These are phyloP conservation scores for Triplophysa tibetana DNA, from an alignment of 2,113 vertebrate genomes.

Conservation along the genomic window DNA sequence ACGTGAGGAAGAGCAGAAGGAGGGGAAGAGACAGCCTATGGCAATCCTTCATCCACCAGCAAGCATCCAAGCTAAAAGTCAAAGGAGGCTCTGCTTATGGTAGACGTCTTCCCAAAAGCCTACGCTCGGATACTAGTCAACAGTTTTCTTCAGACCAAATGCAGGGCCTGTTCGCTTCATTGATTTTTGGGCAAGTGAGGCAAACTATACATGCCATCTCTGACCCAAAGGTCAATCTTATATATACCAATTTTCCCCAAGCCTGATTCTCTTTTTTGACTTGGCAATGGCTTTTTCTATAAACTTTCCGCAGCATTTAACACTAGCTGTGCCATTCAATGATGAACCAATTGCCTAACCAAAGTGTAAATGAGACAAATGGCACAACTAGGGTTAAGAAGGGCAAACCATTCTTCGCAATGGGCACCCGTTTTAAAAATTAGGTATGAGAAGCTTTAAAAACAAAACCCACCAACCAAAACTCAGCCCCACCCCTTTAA, in stretches of 20 bases:
- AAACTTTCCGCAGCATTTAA: constrained; percentile 45
- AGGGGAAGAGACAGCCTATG: constrained; percentile 77
- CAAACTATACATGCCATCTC: constrained; percentile 33
- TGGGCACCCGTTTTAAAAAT: constrained; percentile 17
- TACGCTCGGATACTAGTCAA: constrained; percentile 33
- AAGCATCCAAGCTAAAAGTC: constrained; percentile 46
- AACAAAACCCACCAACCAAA: constrained; percentile 26
- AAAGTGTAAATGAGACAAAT: not conserved
- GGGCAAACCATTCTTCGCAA: constrained; percentile 35
- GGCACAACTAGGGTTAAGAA: constrained; percentile 54
- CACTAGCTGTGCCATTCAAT: constrained; percentile 50
- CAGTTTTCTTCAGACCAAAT: constrained; percentile 31
- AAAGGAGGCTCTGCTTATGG: constrained; percentile 42
- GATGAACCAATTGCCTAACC: not conserved
- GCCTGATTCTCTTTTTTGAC: constrained; percentile 51
- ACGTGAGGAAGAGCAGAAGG: constrained; percentile 60
- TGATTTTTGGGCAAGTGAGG: constrained; percentile 21
- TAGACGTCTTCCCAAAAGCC: constrained; percentile 33
- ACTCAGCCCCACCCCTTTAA: constrained; percentile 24
- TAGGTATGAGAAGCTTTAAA: constrained; percentile 37
- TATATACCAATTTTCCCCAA: constrained; percentile 39
- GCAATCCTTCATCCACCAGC: constrained; percentile 78
- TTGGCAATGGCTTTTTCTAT: constrained; percentile 38
- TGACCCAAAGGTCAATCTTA: not conserved
- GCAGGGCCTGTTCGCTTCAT: not conserved